Evolutionary conservation across 2,113 vertebrate genomes (phyloP).

Genomic region (Pygoscelis antarcticus): DNA sequence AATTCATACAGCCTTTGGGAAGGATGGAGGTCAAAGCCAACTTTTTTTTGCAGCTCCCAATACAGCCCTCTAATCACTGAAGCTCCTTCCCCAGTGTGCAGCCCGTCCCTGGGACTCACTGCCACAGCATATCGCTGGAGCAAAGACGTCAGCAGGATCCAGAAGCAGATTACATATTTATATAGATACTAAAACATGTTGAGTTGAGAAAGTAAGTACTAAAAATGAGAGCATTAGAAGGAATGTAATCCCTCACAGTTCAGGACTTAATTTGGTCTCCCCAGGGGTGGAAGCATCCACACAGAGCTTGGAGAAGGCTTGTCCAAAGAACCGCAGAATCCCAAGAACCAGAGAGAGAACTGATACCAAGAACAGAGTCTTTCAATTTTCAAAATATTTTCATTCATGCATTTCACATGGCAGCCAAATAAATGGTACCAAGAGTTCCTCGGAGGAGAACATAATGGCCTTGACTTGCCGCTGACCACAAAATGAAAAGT

Average conservation of each 20-base stretch:
- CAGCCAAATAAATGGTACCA: not conserved
- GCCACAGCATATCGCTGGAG: not conserved
- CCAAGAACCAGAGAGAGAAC: not conserved
- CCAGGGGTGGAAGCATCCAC: fast-evolving
- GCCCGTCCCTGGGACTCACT: not conserved
- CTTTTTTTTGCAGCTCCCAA: not conserved
- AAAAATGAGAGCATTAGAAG: not conserved
- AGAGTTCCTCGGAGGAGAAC: not conserved
- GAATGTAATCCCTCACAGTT: not conserved
- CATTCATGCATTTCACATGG: not conserved
- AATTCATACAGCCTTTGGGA: not conserved
- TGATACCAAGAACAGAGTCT: not conserved
- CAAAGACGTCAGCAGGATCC: not conserved
- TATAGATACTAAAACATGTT: not conserved
- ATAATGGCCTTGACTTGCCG: fast-evolving
- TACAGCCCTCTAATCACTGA: not conserved
- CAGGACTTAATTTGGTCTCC: not conserved
- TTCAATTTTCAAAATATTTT: not conserved
- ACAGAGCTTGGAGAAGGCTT: not conserved
- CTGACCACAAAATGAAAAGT: not conserved
- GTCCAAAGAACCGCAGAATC: not conserved
- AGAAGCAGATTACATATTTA: not conserved
- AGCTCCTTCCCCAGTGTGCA: not conserved
- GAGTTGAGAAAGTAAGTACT: not conserved
- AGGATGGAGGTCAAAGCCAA: not conserved